Conservation (phyloP, 2,113 vertebrate genomes). For the Lophius piscatorius region DNA sequence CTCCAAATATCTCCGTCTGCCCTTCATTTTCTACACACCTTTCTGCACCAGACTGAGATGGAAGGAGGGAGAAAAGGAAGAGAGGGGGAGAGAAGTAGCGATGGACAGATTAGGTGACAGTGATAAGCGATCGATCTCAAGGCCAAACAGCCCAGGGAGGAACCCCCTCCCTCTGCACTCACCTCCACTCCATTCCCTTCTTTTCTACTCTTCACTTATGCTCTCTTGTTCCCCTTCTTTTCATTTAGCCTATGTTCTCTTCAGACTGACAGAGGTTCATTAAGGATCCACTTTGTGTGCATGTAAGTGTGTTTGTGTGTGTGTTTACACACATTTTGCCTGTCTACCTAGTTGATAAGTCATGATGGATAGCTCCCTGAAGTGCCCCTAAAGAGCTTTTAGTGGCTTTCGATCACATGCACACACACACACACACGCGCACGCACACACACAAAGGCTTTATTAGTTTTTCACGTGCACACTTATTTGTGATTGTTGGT, state of each 20-base stretch:
- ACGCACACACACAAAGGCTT: conserved; percentile 3
- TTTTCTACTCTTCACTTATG: conserved; percentile 22
- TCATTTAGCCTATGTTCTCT: conserved; percentile 66
- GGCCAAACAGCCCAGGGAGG: conserved; percentile 67
- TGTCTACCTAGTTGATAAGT: conserved; percentile 73
- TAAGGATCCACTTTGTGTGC: conserved; percentile 74
- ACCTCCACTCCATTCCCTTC: conserved; percentile 29
- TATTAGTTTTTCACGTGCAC: conserved; percentile 41
- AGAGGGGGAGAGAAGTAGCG: conserved; percentile 38
- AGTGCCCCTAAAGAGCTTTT: conserved; percentile 76
- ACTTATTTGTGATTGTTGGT: conserved; percentile 33
- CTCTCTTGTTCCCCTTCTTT: conserved; percentile 35
- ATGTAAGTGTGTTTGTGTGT: conserved; percentile 62
- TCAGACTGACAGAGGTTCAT: conserved; percentile 73
- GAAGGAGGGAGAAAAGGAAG: conserved; percentile 16
- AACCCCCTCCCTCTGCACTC: conserved; percentile 9
- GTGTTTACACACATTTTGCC: conserved; percentile 53
- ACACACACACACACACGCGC: conserved; percentile 35
- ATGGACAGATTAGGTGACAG: conserved; percentile 78
- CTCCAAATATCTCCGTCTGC: conserved; percentile 72
- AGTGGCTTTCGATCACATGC: conserved; percentile 66
- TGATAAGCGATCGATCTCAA: conserved; percentile 79
- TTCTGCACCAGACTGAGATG: conserved; percentile 45
- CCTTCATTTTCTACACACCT: conserved; percentile 74
- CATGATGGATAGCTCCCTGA: conserved; percentile 71